phyloP scores from a whole-genome alignment of 2,888 invertebrate species.

The Urechis unicinctus region DNA sequence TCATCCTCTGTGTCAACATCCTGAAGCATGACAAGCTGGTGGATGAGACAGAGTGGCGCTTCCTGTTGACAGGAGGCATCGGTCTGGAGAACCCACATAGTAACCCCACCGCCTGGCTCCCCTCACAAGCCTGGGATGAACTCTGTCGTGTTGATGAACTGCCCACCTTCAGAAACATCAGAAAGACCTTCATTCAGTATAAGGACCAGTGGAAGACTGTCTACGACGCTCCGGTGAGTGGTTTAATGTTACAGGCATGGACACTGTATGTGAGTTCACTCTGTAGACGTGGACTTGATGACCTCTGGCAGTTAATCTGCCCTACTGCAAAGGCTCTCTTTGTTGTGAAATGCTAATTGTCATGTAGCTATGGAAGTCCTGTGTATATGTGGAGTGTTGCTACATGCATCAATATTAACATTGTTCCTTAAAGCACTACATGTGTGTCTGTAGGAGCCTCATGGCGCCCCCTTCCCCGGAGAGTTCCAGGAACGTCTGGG shows the following conservation, averaged over 20 bases:
- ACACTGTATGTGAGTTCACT: no score
- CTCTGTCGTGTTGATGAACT: conserved; percentile 49
- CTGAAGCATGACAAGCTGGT: conserved; percentile 48
- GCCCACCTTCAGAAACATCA: conserved; percentile 39
- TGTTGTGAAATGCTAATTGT: no score
- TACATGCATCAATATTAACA: no score
- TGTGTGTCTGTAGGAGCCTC: no score
- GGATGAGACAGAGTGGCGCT: conserved; percentile 69
- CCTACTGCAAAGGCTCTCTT: no score
- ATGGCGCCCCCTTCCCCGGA: conserved; percentile 39
- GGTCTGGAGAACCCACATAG: conserved; percentile 68
- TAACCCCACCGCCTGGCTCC: conserved; percentile 79
- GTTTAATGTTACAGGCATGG: no score
- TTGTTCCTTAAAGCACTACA: no score
- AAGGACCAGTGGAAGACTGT: conserved; percentile 59
- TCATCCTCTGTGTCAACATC: conserved; percentile 51
- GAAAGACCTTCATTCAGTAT: conserved; percentile 43
- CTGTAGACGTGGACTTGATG: no score
- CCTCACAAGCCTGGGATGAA: conserved; percentile 63
- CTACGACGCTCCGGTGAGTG: conserved; percentile 61
- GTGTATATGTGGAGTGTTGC: background rate
- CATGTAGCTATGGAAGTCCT: background rate
- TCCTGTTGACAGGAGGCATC: conserved; percentile 79
- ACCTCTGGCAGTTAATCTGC: no score
- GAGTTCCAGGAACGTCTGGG: conserved; percentile 46